phyloP scores from a whole-genome alignment of 1,140 invertebrate species.

The Dryas iulia region DNA sequence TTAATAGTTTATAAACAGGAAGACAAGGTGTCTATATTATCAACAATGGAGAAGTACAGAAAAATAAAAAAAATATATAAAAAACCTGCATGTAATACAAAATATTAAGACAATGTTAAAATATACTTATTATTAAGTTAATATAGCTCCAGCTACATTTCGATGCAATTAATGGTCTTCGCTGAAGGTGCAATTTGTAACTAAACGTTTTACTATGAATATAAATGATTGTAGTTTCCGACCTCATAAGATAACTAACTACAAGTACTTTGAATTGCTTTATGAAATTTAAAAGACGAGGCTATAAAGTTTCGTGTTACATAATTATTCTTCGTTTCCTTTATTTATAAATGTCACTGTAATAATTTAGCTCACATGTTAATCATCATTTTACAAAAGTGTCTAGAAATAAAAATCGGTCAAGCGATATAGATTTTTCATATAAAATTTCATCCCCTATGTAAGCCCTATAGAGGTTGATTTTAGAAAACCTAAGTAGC shows the following conservation, averaged over 20 bases:
- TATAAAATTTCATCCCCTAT: too few relatives aligned
- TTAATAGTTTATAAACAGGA: too few relatives aligned
- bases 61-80: too few relatives aligned
- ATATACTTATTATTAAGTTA: not conserved
- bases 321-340: not conserved
- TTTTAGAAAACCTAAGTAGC: too few relatives aligned
- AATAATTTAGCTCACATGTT: not conserved
- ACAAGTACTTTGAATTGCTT: not conserved
- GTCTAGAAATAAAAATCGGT: too few relatives aligned
- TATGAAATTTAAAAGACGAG: not conserved
- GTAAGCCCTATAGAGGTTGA: too few relatives aligned
- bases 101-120: not conserved
- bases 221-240: not conserved
- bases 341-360: not conserved
- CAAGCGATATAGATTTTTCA: too few relatives aligned
- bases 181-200: not conserved
- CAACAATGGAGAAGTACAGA: too few relatives aligned
- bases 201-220: not conserved
- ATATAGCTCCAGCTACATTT: not conserved
- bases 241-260: not conserved
- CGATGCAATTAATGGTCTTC: not conserved
- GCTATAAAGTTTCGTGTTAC: not conserved
- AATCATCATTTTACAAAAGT: too few relatives aligned
- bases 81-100: not conserved
- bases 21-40: too few relatives aligned